A percentile compares a stretch with the other conserved stretches of the same genome.
Conservation (phyloP, 2,888 invertebrate species). For the Andrena trimmerana region DNA sequence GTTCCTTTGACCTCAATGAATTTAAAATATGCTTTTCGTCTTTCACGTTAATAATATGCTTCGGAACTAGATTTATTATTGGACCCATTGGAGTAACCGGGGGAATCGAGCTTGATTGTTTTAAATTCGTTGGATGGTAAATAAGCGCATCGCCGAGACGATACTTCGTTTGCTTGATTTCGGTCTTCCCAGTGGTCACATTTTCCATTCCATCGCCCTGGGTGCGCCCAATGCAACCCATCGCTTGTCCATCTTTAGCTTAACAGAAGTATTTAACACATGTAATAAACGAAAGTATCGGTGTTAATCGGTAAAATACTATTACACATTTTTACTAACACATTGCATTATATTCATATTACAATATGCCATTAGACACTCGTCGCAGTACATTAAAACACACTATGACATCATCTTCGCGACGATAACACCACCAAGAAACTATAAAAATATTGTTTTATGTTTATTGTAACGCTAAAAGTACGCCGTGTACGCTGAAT, state of each 20-base stretch:
- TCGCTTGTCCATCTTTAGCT: slow-evolving; percentile 72
- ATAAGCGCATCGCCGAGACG: slow-evolving; percentile 83
- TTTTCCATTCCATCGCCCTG: slow-evolving; percentile 93
- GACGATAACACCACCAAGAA: background rate
- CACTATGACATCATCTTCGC: background rate
- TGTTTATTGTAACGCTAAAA: background rate
- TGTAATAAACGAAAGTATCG: background rate
- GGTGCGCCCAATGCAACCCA: slow-evolving; percentile 86
- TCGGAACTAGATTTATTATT: slow-evolving; percentile 88
- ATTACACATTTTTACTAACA: background rate
- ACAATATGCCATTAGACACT: background rate
- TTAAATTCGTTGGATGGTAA: slow-evolving; percentile 84
- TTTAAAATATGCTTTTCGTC: slow-evolving; percentile 84
- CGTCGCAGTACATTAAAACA: background rate
- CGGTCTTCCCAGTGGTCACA: slow-evolving; percentile 73
- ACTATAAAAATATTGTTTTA: background rate
- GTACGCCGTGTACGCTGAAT: background rate
- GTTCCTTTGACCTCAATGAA: slow-evolving; percentile 88
- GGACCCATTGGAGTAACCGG: slow-evolving; percentile 87
- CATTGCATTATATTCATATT: too few species aligned
- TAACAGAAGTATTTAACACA: background rate
- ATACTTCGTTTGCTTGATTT: slow-evolving; percentile 74
- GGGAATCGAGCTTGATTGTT: slow-evolving; percentile 81
- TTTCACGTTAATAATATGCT: slow-evolving; percentile 87
- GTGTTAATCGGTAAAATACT: background rate